These are phyloP conservation scores for Pogoniulus pusillus DNA, from an alignment of 2,797 vertebrate species.

Conservation along the genomic window DNA sequence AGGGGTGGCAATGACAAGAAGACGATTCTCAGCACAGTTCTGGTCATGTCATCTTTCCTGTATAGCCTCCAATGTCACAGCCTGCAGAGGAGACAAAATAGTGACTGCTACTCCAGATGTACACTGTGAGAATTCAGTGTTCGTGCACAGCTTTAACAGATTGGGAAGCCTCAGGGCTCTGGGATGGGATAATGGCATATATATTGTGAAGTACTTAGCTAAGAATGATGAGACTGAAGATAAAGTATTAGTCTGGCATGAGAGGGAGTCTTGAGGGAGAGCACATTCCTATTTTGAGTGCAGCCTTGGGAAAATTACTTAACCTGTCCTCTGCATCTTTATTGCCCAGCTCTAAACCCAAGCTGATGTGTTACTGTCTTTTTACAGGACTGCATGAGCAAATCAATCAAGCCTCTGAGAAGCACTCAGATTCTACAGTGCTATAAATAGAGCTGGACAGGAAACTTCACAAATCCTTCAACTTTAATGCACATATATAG, in stretches of 20 bases:
- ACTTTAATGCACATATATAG: neutral
- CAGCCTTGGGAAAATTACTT: neutral
- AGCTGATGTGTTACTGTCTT: neutral
- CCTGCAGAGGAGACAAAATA: neutral
- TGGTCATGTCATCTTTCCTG: neutral
- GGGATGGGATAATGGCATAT: neutral
- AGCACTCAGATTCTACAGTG: neutral
- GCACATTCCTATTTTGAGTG: neutral
- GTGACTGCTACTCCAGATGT: neutral
- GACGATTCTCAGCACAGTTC: neutral
- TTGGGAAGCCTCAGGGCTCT: neutral
- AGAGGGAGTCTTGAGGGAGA: neutral
- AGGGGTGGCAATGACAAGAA: accelerated
- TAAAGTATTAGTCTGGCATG: neutral
- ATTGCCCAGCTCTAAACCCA: neutral
- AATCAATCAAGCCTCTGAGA: neutral
- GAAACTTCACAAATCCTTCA: slow-evolving; percentile 19
- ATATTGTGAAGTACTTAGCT: neutral
- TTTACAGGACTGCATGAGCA: neutral
- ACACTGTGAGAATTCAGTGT: neutral
- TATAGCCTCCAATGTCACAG: neutral
- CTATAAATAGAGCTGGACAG: neutral
- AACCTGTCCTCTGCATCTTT: neutral
- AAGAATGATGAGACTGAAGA: neutral
- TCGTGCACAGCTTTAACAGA: neutral